phyloP scores from a whole-genome alignment of 2,797 vertebrate genomes.

The Hephaestus fuliginosus region DNA sequence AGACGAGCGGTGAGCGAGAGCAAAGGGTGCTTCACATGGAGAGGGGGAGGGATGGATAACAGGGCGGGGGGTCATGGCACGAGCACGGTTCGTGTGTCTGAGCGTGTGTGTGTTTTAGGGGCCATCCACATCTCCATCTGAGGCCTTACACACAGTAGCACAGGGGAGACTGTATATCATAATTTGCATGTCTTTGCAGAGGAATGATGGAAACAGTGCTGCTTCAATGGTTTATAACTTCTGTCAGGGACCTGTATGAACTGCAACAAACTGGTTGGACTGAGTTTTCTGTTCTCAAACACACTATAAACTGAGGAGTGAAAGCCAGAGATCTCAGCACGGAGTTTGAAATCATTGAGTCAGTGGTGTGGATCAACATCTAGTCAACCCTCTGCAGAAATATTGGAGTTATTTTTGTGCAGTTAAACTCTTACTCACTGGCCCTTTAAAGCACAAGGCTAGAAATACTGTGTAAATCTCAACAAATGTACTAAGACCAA shows the following conservation, averaged over 20 bases:
- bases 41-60: constrained; percentile 45
- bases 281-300: neutral
- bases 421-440: neutral
- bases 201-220: neutral
- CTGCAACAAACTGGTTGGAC: constrained; percentile 15
- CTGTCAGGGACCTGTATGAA: constrained; percentile 4
- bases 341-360: neutral
- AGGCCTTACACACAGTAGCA: constrained; percentile 15
- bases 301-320: neutral
- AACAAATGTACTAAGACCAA: neutral
- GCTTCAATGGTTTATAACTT: constrained; percentile 19
- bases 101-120: neutral
- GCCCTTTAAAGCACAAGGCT: neutral
- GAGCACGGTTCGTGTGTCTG: neutral
- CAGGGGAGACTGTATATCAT: neutral
- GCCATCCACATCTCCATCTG: neutral
- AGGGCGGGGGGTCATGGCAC: constrained; percentile 23
- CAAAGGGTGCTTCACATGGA: constrained; percentile 60
- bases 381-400: neutral
- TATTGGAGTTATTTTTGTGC: neutral
- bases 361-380: constrained; percentile 12
- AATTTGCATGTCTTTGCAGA: neutral
- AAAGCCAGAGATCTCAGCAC: constrained; percentile 3
- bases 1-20: constrained; percentile 55
- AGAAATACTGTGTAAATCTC: neutral